Evolutionary conservation across 2,888 invertebrate species (phyloP).

Genomic region (Apeira syringaria): DNA sequence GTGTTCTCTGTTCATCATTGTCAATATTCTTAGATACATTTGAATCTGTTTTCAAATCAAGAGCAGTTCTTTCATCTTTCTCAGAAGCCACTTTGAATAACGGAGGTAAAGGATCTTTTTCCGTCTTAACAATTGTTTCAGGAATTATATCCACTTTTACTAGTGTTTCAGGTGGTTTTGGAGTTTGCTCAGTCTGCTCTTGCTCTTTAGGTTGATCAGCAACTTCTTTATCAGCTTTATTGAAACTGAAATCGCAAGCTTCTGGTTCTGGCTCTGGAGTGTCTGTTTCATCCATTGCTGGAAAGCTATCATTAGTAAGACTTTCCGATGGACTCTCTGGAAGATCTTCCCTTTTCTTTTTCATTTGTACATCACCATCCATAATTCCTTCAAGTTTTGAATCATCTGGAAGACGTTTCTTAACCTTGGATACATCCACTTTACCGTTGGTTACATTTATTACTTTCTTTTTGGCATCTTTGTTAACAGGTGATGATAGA

Average conservation of each 20-base stretch:
- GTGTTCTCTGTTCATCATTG: conserved; percentile 55
- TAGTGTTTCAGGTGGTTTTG: conserved; percentile 61
- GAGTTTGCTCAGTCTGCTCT: conserved; percentile 48
- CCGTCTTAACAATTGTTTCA: conserved; percentile 61
- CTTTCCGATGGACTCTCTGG: conserved; percentile 92
- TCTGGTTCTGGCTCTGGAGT: conserved; percentile 76
- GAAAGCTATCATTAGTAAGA: conserved; percentile 93
- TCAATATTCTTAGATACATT: conserved; percentile 55
- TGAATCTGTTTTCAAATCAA: conserved; percentile 72
- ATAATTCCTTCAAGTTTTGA: conserved; percentile 84
- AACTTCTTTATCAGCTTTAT: conserved; percentile 71
- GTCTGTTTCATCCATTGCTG: conserved; percentile 89
- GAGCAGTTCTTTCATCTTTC: conserved; percentile 64
- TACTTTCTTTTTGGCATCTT: conserved; percentile 74
- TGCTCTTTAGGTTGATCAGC: conserved; percentile 64
- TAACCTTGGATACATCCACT: conserved; percentile 81
- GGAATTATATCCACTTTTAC: conserved; percentile 58
- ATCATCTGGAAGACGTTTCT: conserved; percentile 82
- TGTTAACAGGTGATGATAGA: conserved; percentile 64
- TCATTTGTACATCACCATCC: conserved; percentile 84
- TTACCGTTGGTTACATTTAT: conserved; percentile 59
- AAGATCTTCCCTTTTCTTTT: conserved; percentile 79
- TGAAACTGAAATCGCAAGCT: conserved; percentile 76
- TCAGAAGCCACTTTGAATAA: conserved; percentile 56
- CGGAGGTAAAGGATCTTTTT: conserved; percentile 65